Evolutionary conservation across 2,113 vertebrate species (phyloP), one percentile per base, ranked within the genome.

Genomic region (Arothron firmamentum): DNA sequence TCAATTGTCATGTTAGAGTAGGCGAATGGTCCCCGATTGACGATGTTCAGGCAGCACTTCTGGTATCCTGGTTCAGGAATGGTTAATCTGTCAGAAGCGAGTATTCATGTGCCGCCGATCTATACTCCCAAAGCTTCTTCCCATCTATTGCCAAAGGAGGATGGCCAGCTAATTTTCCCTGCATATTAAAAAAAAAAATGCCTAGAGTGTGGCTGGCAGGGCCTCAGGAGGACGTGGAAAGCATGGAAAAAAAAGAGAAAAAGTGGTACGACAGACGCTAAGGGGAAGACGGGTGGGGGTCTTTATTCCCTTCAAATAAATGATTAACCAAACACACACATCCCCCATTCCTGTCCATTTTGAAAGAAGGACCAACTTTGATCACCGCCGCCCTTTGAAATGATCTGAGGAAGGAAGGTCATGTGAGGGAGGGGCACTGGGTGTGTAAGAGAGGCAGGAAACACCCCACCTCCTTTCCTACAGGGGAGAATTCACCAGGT

Each of bases 341-440:
- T 38, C 75, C 60, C 74, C 56, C 69, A 59, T 70, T 74, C 56
- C 74, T 76, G 82, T 83, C 84, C 76, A 72, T 79, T 88, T 84
- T 82, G 62, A 84, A 82, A 81, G 65, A 68, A 52, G 60, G 73
- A 63, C 53, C 28, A 62, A 72, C 87, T 89, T 89, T 90, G 87
- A 90, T 89, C 82, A 85, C 55, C 0, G 2, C 67, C 59, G 55
- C 65, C 75, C 71, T 90, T 89, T 90, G 86, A 88, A 90, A 83
- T 64, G 71, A 84, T 83, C 77, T 79, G 75, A 82, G 67, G 70
- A 70, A 65, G 53, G 59, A 55, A 61, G 61, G 58, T 10, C 9
- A 18, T 53, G 46, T 25, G 56, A 54, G 59, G 49, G 67, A 58
- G 70, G 70, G 66, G 52, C 5, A 42, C 18, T 42, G 56, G 62